Evolutionary conservation across 2,113 vertebrate genomes (phyloP).

Genomic region (Chlamydotis undulata): DNA sequence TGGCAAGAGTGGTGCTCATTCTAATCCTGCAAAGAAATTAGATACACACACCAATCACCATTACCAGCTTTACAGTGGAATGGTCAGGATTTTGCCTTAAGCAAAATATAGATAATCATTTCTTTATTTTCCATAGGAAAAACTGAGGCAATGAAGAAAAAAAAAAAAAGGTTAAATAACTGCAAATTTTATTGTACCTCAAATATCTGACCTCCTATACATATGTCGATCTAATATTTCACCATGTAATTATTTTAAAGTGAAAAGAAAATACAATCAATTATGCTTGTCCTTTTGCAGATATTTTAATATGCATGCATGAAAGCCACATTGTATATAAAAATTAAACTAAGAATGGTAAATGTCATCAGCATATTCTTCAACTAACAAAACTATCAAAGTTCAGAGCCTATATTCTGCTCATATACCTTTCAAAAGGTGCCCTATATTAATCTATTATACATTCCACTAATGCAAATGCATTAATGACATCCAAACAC

Average conservation of each 20-base stretch:
- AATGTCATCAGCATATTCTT: neutral
- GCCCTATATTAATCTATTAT: neutral
- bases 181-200: neutral
- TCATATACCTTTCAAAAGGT: neutral
- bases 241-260: neutral
- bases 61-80: neutral
- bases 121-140: neutral
- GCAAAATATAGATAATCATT: slow-evolving; percentile 7
- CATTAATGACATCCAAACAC: neutral
- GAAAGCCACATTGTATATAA: neutral
- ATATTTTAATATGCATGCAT: neutral
- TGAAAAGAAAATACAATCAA: neutral
- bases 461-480: neutral
- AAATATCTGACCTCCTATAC: neutral
- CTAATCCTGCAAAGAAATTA: slow-evolving; percentile 11
- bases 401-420: neutral
- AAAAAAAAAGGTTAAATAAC: neutral
- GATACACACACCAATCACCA: neutral
- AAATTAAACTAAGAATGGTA: neutral
- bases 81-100: neutral
- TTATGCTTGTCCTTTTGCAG: neutral
- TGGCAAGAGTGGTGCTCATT: neutral
- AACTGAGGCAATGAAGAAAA: neutral
- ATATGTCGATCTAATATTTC: neutral
- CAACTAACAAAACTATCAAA: neutral